A percentile compares a stretch with the other conserved stretches of the same genome.
phyloP scores from a whole-genome alignment of 1,140 invertebrate species.

The Stegodyphus dumicola region DNA sequence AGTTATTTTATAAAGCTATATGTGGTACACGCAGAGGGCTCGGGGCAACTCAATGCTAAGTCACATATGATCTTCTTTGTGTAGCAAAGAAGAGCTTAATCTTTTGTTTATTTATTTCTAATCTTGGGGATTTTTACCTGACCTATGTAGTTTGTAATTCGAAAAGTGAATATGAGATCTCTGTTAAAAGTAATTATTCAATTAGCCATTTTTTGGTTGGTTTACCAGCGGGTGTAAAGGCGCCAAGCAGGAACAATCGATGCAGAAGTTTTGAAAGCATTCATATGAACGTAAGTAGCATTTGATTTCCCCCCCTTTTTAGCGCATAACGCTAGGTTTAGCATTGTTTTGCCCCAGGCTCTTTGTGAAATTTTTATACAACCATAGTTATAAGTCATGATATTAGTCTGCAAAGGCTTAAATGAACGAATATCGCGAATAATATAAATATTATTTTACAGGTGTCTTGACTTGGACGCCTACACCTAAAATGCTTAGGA shows the following conservation, averaged over 20 bases:
- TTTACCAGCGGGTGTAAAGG: no score
- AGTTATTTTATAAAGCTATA: no score
- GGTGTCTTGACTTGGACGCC: conserved; percentile 46
- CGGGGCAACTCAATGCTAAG: conserved; percentile 61
- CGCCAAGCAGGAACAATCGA: background rate
- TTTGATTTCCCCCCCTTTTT: conserved; percentile 35
- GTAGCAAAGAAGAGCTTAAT: no score
- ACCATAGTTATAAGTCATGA: background rate
- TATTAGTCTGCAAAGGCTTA: conserved; percentile 3
- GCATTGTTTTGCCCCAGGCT: conserved; percentile 61
- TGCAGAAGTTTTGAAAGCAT: background rate
- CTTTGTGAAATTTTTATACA: conserved; percentile 6
- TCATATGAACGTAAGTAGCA: conserved; percentile 38
- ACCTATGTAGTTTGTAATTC: background rate
- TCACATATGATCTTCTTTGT: conserved; percentile 23
- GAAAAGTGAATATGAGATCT: background rate
- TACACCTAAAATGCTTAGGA: background rate
- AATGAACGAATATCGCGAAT: background rate
- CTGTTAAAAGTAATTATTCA: background rate
- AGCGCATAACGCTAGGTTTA: conserved; percentile 42
- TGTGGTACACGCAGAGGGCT: conserved; percentile 19
- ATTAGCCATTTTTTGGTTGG: no score
- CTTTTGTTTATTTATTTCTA: no score
- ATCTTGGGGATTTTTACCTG: conserved; percentile 3
- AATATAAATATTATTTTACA: conserved; percentile 55